Base-by-base conservation (phyloP, 2,888 invertebrate species). In the Tinea trinotella region DNA sequence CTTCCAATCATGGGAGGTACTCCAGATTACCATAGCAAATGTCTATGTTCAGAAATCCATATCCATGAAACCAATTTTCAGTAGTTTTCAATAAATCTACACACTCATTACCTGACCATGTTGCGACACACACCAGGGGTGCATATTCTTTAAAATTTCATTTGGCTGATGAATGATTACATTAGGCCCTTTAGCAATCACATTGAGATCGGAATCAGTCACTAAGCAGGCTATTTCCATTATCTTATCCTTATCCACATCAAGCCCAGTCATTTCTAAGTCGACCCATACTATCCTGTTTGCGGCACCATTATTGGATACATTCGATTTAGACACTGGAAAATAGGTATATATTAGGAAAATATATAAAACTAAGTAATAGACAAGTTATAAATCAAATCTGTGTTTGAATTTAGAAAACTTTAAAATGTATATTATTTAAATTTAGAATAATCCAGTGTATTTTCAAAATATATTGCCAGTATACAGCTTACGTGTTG, bases 151-250 rank as follows among this genome's bases (percentile, higher is more conserved):
- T 56, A 98, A 82, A 22, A 94, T 76, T 20, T 87, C 73, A 58
- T 92, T 89, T 0, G 93, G 85, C 62, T 96, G 95, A 64, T 95
- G 88, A 59, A 99, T 91, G 1, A 96, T 85, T 46, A 96, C 71
- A 63, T 91, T 85, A 0, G 94, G 93, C 4, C 92, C 92, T 67
- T 90, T 90, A 2, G 93, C 93, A 34, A 95, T 75, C 6, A 94
- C 70, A 61, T 94, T 91, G 12, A 97, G 78, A 54, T 95, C 69
- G 9, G 87, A 82, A 69, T 98, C 95, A 0, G 98, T 98, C 54
- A 99, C 88, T 22, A 98, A 68, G 69, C 96, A 95, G 0, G 96
- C 94, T 55, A 97, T 89, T 87, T 99, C 98, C 65, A 99, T 74
- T 54, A 99, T 94, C 58, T 91, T 89, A 66, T 96, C 92, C 53